A percentile compares a stretch with the other conserved stretches of the same genome.
Conservation (phyloP, 2,113 vertebrate genomes). For the Nyctibius bracteatus region DNA sequence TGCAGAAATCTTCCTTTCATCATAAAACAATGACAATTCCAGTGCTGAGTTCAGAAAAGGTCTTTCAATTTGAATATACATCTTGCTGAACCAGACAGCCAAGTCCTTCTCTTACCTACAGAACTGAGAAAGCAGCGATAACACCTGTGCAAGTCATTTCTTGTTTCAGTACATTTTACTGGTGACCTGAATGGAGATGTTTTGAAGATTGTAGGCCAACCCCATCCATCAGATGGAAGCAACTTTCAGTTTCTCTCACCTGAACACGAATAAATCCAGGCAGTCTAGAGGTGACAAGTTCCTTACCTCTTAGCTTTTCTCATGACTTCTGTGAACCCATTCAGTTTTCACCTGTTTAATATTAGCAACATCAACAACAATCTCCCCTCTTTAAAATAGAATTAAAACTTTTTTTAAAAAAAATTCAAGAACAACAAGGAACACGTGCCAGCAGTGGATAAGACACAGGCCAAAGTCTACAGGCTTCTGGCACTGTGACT, state of each 20-base stretch:
- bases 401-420: neutral
- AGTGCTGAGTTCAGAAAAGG: neutral
- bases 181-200: neutral
- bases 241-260: neutral
- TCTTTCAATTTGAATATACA: neutral
- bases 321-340: neutral
- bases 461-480: slow-evolving; percentile 78
- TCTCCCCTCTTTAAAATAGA: slow-evolving; percentile 41
- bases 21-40: neutral
- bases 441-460: slow-evolving; percentile 75
- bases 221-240: neutral
- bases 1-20: neutral
- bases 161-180: neutral
- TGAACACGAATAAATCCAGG: neutral
- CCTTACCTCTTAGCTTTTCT: neutral
- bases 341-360: neutral
- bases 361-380: slow-evolving; percentile 32
- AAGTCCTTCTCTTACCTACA: neutral
- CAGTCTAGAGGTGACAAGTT: neutral
- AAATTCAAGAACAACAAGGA: slow-evolving; percentile 35
- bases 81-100: neutral
- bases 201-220: neutral
- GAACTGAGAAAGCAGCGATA: neutral
- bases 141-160: neutral
- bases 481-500: slow-evolving; percentile 67